Percentiles rank a stretch among this genome's conserved stretches.
Conservation (phyloP, 2,888 invertebrate species). For the Asteroscopus sphinx region DNA sequence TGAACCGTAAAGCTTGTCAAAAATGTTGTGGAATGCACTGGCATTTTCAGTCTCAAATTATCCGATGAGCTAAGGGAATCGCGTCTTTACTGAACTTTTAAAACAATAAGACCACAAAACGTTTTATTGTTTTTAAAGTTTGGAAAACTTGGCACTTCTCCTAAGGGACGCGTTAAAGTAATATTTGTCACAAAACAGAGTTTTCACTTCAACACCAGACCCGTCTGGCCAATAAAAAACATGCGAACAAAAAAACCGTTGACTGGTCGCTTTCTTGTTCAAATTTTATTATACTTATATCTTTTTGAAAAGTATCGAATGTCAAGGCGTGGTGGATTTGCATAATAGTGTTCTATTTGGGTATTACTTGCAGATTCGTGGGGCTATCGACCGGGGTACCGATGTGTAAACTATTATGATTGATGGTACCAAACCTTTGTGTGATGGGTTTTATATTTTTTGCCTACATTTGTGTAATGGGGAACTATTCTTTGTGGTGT, state of each 20-base stretch:
- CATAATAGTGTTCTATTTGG: constrained; percentile 28
- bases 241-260: constrained; percentile 29
- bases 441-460: constrained; percentile 41
- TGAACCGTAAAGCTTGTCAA: no score
- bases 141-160: constrained; percentile 19
- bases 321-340: constrained; percentile 26
- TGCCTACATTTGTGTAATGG: constrained; percentile 23
- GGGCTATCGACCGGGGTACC: constrained; percentile 35
- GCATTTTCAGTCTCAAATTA: no score
- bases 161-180: constrained; percentile 2
- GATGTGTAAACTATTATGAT: constrained; percentile 44
- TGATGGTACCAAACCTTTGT: constrained; percentile 37
- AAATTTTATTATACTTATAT: constrained; percentile 44
- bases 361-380: constrained; percentile 31
- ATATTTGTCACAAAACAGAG: constrained; percentile 12
- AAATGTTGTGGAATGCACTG: no score
- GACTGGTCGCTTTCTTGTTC: constrained; percentile 43
- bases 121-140: constrained; percentile 24
- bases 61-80: no score
- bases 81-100: neutral
- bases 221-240: constrained; percentile 33
- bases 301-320: constrained; percentile 34
- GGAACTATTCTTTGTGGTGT: no score
- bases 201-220: constrained; percentile 19
- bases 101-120: constrained; percentile 22